Evolutionary conservation across 2,113 vertebrate genomes (phyloP).

Genomic region (Pongo abelii): DNA sequence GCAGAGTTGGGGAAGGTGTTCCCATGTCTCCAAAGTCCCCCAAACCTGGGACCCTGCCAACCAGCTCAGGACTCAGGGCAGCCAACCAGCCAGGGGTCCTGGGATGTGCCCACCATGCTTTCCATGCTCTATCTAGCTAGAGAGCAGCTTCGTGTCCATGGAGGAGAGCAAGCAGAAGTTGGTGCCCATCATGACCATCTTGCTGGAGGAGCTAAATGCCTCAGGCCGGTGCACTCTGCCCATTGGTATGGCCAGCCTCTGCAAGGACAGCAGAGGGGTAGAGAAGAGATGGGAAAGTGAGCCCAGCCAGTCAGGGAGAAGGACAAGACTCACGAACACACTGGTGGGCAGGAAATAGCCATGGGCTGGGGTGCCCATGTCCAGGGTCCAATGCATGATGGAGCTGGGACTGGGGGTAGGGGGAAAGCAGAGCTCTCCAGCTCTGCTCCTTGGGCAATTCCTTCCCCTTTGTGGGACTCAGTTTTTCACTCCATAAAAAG

Average conservation of each 20-base stretch:
- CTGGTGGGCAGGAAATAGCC: background rate
- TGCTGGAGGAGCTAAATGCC: constrained; percentile 96
- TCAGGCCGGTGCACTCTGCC: constrained; percentile 95
- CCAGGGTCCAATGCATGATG: background rate
- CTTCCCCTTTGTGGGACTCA: background rate
- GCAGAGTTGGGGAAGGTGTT: background rate
- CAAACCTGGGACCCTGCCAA: background rate
- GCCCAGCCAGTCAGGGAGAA: background rate
- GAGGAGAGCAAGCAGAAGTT: constrained; percentile 98
- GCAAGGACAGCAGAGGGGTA: background rate
- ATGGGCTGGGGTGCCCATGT: background rate
- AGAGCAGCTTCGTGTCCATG: constrained; percentile 96
- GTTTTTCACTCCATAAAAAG: background rate
- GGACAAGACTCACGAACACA: background rate
- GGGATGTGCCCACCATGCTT: background rate
- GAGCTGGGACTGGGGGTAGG: background rate
- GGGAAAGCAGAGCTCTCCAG: background rate
- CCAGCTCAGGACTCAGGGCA: background rate
- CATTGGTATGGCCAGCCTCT: constrained; percentile 86
- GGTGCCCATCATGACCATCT: constrained; percentile 96
- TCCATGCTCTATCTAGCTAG: constrained; percentile 86
- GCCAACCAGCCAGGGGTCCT: background rate
- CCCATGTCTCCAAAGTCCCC: background rate
- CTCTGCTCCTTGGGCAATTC: background rate
- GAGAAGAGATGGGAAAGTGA: background rate